These are phyloP conservation scores for Phymastichus coffea DNA, from an alignment of 1,140 invertebrate genomes.

Conservation along the genomic window DNA sequence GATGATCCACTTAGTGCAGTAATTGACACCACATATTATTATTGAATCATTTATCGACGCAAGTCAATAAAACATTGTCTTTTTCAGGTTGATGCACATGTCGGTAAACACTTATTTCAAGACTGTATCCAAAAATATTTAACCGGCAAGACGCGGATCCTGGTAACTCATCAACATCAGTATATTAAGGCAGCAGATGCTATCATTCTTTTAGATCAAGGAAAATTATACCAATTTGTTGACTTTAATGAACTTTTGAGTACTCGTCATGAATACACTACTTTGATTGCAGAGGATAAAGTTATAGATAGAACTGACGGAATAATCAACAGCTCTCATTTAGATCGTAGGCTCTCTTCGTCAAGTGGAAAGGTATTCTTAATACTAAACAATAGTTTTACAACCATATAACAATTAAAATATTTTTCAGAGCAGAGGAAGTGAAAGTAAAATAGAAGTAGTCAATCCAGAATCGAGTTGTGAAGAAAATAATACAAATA, in stretches of 20 bases:
- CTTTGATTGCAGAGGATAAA: conserved; percentile 43
- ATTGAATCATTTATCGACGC: not conserved
- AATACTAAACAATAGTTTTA: too few species aligned
- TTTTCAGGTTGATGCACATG: conserved; percentile 65
- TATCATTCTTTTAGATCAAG: conserved; percentile 76
- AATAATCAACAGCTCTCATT: too few species aligned
- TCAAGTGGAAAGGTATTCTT: too few species aligned
- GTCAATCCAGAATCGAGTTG: too few species aligned
- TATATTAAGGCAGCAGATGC: conserved; percentile 79
- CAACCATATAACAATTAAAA: too few species aligned
- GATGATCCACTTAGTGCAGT: conserved; percentile 83
- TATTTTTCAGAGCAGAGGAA: too few species aligned
- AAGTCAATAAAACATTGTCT: not conserved
- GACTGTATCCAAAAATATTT: conserved; percentile 62
- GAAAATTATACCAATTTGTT: conserved; percentile 47
- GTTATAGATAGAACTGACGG: too few species aligned
- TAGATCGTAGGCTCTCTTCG: too few species aligned
- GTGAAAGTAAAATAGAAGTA: too few species aligned
- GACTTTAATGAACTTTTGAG: conserved; percentile 61
- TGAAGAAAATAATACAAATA: too few species aligned
- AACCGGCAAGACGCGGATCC: conserved; percentile 62
- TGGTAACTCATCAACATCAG: conserved; percentile 88
- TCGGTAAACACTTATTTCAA: conserved; percentile 72
- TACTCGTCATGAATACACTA: conserved; percentile 47
- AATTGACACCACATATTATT: too few species aligned